A percentile compares a stretch with the other conserved stretches of the same genome.
Conservation (phyloP, 2,797 vertebrate species). For the Melanotaenia boesemani region DNA sequence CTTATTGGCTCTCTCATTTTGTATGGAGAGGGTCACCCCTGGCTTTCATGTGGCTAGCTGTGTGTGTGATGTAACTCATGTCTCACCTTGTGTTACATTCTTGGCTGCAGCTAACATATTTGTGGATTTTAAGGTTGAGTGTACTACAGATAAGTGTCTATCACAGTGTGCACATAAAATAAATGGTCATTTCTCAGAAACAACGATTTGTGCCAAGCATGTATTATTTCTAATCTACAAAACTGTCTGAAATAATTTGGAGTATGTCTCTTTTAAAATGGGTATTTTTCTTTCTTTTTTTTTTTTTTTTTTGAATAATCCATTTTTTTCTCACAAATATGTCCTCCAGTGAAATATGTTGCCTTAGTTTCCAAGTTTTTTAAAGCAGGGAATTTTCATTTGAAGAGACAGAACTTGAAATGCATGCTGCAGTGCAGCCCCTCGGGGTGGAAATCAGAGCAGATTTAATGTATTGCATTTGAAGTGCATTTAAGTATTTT, state of each 20-base stretch:
- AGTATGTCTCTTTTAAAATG: not conserved
- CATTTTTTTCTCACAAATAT: not conserved
- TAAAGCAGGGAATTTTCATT: conserved; percentile 1
- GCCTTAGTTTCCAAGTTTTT: conserved; percentile 19
- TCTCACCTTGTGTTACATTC: conserved; percentile 11
- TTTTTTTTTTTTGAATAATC: conserved; percentile 16
- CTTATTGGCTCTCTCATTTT: not conserved
- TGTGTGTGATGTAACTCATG: conserved; percentile 19
- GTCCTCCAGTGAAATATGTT: conserved; percentile 23
- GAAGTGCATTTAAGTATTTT: conserved; percentile 11
- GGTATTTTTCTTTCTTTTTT: too few relatives aligned
- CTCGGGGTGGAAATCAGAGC: not conserved
- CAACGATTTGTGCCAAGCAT: conserved; percentile 1
- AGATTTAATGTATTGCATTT: conserved; percentile 14
- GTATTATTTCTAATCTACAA: conserved; percentile 34
- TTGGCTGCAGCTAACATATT: conserved; percentile 2
- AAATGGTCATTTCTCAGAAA: not conserved
- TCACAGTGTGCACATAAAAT: not conserved
- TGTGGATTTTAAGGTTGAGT: conserved; percentile 7
- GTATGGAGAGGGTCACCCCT: conserved; percentile 28
- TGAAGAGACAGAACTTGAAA: conserved; percentile 21
- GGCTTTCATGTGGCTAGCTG: not conserved
- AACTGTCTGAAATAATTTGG: conserved; percentile 20
- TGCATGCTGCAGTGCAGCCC: not conserved
- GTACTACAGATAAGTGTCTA: not conserved